A percentile compares a stretch with the other conserved stretches of the same genome.
phyloP scores from a whole-genome alignment of 2,113 vertebrate genomes.

The Perognathus longimembris region DNA sequence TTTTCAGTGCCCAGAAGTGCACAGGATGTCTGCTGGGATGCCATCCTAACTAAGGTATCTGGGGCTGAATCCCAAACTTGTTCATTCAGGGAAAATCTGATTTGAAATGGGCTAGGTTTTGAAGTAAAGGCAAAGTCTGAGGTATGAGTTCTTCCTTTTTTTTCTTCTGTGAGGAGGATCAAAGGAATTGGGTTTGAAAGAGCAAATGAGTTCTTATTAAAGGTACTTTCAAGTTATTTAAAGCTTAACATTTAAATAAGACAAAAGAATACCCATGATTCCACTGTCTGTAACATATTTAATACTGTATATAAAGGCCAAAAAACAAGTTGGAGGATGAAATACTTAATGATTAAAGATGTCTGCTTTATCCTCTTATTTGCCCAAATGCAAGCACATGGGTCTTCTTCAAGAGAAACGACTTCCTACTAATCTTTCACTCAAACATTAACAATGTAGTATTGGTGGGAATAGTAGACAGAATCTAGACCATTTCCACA shows the following conservation, averaged over 20 bases:
- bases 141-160: background rate
- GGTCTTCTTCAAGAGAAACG: background rate
- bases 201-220: background rate
- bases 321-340: background rate
- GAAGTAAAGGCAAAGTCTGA: background rate
- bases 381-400: background rate
- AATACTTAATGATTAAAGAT: background rate
- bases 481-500: background rate
- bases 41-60: background rate
- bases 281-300: background rate
- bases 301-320: background rate
- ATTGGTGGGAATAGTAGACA: background rate
- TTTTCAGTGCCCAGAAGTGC: background rate
- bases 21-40: background rate
- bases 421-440: background rate
- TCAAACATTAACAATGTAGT: background rate
- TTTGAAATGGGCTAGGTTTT: background rate
- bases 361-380: background rate
- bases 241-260: background rate
- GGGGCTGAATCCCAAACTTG: background rate
- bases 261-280: background rate
- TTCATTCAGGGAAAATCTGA: background rate
- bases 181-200: background rate
- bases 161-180: background rate
- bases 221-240: background rate